A percentile compares a stretch with the other conserved stretches of the same genome.
These are phyloP conservation scores for Gymnosoma rotundatum DNA, from an alignment of 2,888 invertebrate species.

Conservation along the genomic window DNA sequence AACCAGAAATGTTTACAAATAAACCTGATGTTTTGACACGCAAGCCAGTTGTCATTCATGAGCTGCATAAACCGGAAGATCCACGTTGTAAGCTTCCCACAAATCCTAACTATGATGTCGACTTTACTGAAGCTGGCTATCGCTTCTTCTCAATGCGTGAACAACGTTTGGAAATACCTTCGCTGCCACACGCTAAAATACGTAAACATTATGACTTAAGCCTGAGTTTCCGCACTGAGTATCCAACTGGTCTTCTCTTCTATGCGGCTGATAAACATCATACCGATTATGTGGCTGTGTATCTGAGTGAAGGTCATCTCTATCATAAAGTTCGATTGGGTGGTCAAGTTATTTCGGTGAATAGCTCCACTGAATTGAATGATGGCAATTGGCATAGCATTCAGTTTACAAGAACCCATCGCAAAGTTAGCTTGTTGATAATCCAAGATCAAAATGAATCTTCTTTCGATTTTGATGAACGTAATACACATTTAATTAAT, in stretches of 20 bases:
- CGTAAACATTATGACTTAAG: slow-evolving; percentile 88
- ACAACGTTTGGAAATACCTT: slow-evolving; percentile 88
- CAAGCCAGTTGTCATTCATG: slow-evolving; percentile 69
- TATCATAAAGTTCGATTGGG: slow-evolving; percentile 86
- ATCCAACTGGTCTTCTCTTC: slow-evolving; percentile 91
- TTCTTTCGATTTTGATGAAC: slow-evolving; percentile 84
- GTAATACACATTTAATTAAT: slow-evolving; percentile 83
- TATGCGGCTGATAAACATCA: slow-evolving; percentile 88
- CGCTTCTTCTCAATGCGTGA: slow-evolving; percentile 83
- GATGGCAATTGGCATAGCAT: slow-evolving; percentile 92
- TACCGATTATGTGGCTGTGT: slow-evolving; percentile 88
- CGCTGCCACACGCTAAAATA: slow-evolving; percentile 84
- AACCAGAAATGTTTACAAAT: slow-evolving; percentile 44
- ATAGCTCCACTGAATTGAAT: slow-evolving; percentile 85
- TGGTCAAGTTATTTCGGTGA: slow-evolving; percentile 84
- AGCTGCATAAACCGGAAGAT: slow-evolving; percentile 77
- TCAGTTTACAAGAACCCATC: slow-evolving; percentile 85
- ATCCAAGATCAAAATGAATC: slow-evolving; percentile 74
- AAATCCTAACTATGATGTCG: slow-evolving; percentile 80
- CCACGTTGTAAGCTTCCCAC: slow-evolving; percentile 79
- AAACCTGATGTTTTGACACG: slow-evolving; percentile 73
- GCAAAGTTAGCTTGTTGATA: slow-evolving; percentile 84
- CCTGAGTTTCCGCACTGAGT: slow-evolving; percentile 88
- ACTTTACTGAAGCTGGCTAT: slow-evolving; percentile 78
- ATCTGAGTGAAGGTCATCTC: slow-evolving; percentile 89